phyloP scores from a whole-genome alignment of 2,797 vertebrate species.

The Cynopterus sphinx region DNA sequence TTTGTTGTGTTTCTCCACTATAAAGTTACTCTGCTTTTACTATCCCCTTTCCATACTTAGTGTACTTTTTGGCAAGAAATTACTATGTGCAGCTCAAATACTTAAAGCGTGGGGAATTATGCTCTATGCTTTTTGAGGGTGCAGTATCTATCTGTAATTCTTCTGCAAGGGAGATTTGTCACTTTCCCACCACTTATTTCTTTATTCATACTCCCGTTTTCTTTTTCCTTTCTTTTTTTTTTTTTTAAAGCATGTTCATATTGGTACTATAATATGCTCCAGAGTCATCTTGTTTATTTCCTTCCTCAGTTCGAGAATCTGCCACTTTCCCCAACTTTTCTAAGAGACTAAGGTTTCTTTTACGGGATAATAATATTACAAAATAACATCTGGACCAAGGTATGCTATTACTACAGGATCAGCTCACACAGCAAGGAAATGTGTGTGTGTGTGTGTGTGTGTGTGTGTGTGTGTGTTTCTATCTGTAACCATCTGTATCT shows the following conservation, averaged over 20 bases:
- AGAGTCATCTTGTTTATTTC: neutral
- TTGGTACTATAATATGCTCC: neutral
- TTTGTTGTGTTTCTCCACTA: neutral
- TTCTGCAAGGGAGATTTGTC: neutral
- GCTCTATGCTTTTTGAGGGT: neutral
- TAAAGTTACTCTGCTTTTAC: neutral
- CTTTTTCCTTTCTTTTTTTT: neutral
- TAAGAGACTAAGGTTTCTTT: neutral
- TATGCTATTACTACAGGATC: neutral
- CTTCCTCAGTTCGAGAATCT: neutral
- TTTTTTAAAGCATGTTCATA: neutral
- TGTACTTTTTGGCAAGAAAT: neutral
- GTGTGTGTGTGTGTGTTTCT: neutral
- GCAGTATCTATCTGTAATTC: neutral
- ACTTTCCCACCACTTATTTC: neutral
- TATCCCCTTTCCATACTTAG: neutral
- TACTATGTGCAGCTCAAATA: neutral
- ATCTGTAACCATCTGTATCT: neutral
- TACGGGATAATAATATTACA: neutral
- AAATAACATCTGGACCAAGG: neutral
- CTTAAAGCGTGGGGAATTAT: neutral
- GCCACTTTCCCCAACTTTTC: neutral
- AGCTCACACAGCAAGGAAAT: slow-evolving; percentile 8
- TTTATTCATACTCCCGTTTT: neutral
- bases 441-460: too few species aligned